Conservation (phyloP, 2,888 invertebrate species). For the Cylloceria caligata region DNA sequence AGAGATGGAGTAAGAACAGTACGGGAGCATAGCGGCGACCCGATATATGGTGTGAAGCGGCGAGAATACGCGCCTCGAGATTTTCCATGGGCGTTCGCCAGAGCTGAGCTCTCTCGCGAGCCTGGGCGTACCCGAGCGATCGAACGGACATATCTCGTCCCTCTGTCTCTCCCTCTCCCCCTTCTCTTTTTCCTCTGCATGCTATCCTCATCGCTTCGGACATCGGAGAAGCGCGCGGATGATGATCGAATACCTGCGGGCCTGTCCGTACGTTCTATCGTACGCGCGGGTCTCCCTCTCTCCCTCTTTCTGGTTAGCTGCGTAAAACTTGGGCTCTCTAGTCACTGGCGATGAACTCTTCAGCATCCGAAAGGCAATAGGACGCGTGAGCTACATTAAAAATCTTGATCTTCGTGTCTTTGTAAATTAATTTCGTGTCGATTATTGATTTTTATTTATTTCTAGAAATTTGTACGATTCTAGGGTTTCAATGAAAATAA, state of each 20-base stretch:
- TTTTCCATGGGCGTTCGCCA: slow-evolving; percentile 75
- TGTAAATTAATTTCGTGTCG: background rate
- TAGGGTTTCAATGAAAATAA: too few relatives aligned
- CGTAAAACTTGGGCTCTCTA: slow-evolving; percentile 23
- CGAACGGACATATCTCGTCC: slow-evolving; percentile 51
- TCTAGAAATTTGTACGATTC: background rate
- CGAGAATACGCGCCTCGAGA: slow-evolving; percentile 65
- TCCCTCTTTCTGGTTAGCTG: background rate
- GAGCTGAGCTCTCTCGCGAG: slow-evolving; percentile 46
- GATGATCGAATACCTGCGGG: slow-evolving; percentile 65
- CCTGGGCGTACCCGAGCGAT: slow-evolving; percentile 70
- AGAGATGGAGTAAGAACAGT: slow-evolving; percentile 18
- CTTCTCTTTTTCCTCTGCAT: slow-evolving; percentile 43
- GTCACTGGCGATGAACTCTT: slow-evolving; percentile 18
- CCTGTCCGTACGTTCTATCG: slow-evolving; percentile 57
- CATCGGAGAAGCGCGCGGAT: slow-evolving; percentile 51
- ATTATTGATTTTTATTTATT: background rate
- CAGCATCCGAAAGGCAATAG: background rate
- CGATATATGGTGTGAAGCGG: slow-evolving; percentile 43
- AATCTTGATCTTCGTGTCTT: background rate
- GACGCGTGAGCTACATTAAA: slow-evolving; percentile 2
- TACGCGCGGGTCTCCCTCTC: slow-evolving; percentile 18
- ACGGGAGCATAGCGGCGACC: slow-evolving; percentile 19
- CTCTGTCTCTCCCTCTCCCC: slow-evolving; percentile 43
- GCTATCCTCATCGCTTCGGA: slow-evolving; percentile 51